Percentiles rank a stretch among this genome's conserved stretches.
phyloP scores from a whole-genome alignment of 2,888 invertebrate genomes.

The Apamea anceps region DNA sequence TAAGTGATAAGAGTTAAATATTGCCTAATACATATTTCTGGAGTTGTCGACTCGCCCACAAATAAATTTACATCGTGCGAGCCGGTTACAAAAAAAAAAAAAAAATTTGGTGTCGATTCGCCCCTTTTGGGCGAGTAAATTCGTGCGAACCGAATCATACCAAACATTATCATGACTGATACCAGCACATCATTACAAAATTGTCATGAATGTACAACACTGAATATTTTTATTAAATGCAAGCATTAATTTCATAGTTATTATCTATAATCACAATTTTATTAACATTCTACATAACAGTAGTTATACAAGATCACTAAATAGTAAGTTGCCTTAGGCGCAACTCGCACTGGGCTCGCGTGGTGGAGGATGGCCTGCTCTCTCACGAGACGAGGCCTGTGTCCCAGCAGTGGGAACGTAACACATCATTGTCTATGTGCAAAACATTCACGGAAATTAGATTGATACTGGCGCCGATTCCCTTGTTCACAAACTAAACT shows the following conservation, averaged over 20 bases:
- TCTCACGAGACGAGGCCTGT: no score
- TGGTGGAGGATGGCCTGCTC: no score
- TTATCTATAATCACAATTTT: slow-evolving; percentile 28
- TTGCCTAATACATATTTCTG: neutral
- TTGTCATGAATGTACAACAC: slow-evolving; percentile 18
- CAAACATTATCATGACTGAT: slow-evolving; percentile 2
- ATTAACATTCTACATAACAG: slow-evolving; percentile 8
- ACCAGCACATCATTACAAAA: slow-evolving; percentile 12
- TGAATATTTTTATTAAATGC: neutral
- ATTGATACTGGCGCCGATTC: no score
- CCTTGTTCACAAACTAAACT: no score
- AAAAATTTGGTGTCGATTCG: neutral
- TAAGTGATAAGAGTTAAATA: neutral
- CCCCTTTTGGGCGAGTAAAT: neutral
- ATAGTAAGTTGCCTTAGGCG: neutral
- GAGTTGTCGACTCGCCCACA: neutral
- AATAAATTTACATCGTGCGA: no score
- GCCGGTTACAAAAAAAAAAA: no score
- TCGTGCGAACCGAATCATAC: neutral
- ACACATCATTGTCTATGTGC: no score
- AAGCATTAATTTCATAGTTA: slow-evolving; percentile 23
- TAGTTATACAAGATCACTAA: slow-evolving; percentile 11
- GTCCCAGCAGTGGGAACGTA: no score
- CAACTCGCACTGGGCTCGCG: no score
- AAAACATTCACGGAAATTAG: no score